phyloP scores from a whole-genome alignment of 2,797 vertebrate genomes.

The Oophaga sylvatica region DNA sequence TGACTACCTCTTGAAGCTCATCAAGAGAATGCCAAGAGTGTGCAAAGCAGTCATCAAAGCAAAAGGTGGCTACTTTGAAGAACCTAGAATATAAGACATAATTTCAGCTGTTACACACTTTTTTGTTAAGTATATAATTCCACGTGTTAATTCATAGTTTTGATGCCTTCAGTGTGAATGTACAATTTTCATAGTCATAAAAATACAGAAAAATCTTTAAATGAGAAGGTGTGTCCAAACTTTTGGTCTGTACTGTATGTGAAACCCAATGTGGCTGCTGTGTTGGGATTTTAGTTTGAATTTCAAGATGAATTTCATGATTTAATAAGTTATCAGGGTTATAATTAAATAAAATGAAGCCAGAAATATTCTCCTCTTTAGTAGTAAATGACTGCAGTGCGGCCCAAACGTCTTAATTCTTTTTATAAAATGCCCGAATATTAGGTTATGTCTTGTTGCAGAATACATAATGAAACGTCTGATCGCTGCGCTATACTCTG shows the following conservation, averaged over 20 bases:
- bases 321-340: background rate
- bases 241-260: background rate
- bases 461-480: slow-evolving; percentile 16
- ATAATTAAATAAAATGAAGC: background rate
- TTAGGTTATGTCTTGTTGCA: slow-evolving; percentile 13
- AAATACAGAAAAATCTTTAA: too few relatives aligned
- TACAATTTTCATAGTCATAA: too few relatives aligned
- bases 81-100: too few relatives aligned
- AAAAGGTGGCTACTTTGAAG: too few relatives aligned
- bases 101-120: too few relatives aligned
- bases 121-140: too few relatives aligned
- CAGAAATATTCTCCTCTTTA: background rate
- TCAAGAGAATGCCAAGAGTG: too few relatives aligned
- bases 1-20: too few relatives aligned
- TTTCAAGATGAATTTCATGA: background rate
- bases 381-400: background rate
- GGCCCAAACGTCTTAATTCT: background rate
- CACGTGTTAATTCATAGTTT: too few relatives aligned
- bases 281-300: background rate
- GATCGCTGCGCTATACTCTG: slow-evolving; percentile 6
- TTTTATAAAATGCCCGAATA: background rate
- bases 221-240: too few relatives aligned
- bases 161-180: too few relatives aligned
- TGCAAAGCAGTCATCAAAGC: too few relatives aligned
- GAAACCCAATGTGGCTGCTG: background rate